Conservation (phyloP, 2,797 vertebrate species). For the Columba guinea region DNA sequence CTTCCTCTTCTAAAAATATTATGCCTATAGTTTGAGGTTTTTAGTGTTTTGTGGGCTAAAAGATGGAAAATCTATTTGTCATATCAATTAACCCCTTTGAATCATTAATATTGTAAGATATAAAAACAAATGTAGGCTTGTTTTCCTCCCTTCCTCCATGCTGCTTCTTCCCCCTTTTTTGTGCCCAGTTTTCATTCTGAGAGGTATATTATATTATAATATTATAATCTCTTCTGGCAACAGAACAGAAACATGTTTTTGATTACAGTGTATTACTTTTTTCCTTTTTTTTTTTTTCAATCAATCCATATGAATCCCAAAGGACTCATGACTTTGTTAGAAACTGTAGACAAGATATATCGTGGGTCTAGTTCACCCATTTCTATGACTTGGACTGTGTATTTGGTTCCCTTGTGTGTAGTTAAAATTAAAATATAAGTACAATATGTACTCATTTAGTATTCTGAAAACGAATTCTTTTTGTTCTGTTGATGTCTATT, state of each 20-base stretch:
- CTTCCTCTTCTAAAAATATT: not conserved
- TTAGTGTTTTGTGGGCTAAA: slow-evolving; percentile 10
- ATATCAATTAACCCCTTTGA: not conserved
- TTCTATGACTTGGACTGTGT: not conserved
- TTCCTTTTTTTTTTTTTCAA: slow-evolving; percentile 40
- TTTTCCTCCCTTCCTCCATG: not conserved
- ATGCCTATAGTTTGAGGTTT: not conserved
- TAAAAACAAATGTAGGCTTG: slow-evolving; percentile 40
- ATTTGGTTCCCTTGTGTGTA: not conserved
- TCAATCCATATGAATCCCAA: slow-evolving; percentile 45
- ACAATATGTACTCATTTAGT: not conserved
- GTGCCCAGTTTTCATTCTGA: slow-evolving; percentile 44
- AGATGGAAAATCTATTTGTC: slow-evolving; percentile 38
- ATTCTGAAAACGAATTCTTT: slow-evolving; percentile 1
- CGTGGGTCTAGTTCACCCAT: not conserved
- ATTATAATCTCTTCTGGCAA: slow-evolving; percentile 67
- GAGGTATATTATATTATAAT: slow-evolving; percentile 49
- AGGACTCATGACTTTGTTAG: slow-evolving; percentile 25
- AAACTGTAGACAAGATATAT: slow-evolving; percentile 46
- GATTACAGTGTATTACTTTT: slow-evolving; percentile 73
- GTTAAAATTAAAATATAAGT: slow-evolving; percentile 46
- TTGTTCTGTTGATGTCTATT: not conserved
- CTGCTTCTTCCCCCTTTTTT: not conserved
- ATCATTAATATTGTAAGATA: slow-evolving; percentile 31
- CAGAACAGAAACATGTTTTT: slow-evolving; percentile 68